These are phyloP conservation scores for Anguilla megastoma DNA, from an alignment of 2,797 vertebrate genomes.

Conservation along the genomic window DNA sequence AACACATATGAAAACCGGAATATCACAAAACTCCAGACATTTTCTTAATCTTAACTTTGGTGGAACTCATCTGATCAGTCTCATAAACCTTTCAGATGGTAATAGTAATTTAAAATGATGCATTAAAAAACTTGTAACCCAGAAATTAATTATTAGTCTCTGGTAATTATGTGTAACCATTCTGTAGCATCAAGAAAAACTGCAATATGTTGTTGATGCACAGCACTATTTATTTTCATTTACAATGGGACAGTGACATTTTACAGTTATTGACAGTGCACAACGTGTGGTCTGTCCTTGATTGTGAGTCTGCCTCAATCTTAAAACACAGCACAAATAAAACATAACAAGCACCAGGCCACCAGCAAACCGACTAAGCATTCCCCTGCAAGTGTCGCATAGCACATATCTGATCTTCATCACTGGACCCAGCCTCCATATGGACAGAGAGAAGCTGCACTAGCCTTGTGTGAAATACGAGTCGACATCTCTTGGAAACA, in stretches of 20 bases:
- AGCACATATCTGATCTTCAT: conserved; percentile 58
- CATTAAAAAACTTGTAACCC: not conserved
- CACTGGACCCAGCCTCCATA: conserved; percentile 63
- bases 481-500: conserved; percentile 28
- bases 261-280: not conserved
- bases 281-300: not conserved
- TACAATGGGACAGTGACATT: not conserved
- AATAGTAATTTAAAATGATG: not conserved
- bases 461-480: conserved; percentile 17
- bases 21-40: too few relatives aligned
- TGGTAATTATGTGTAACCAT: not conserved
- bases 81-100: not conserved
- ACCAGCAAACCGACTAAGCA: conserved; percentile 37
- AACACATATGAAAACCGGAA: not conserved
- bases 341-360: conserved; percentile 33
- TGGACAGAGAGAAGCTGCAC: conserved; percentile 39
- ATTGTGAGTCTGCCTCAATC: not conserved
- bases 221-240: not conserved
- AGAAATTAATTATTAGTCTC: not conserved
- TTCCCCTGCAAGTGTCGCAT: conserved; percentile 59
- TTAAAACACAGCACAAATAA: not conserved
- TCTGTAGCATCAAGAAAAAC: not conserved
- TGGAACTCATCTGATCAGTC: not conserved
- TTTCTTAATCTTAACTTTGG: not conserved
- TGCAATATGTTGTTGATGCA: not conserved